phyloP scores from a whole-genome alignment of 2,797 vertebrate genomes.

The Rallus crepitans region DNA sequence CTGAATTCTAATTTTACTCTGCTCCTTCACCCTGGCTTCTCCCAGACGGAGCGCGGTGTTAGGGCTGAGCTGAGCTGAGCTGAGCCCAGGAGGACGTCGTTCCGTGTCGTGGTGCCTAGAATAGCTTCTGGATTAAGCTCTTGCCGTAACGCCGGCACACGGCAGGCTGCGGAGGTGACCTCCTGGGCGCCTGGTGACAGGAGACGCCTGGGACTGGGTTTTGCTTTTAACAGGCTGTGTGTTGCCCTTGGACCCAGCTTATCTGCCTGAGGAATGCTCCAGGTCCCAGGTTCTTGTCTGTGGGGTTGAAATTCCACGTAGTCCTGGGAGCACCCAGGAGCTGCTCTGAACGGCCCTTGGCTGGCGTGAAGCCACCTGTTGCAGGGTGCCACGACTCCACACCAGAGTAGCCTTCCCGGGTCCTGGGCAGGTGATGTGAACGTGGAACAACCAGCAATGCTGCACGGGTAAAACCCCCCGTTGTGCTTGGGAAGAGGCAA shows the following conservation, averaged over 20 bases:
- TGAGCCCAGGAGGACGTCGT: neutral
- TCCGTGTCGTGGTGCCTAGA: neutral
- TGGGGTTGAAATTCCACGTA: neutral
- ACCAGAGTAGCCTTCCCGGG: fast-evolving
- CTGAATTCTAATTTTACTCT: constrained; percentile 6
- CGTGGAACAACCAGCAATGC: neutral
- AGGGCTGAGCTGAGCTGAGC: neutral
- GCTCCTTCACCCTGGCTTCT: neutral
- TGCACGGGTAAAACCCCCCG: neutral
- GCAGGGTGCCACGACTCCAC: too few relatives aligned
- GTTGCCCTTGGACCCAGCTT: neutral
- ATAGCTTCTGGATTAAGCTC: neutral
- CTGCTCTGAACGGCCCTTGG: fast-evolving
- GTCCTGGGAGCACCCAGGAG: neutral
- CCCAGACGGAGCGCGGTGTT: fast-evolving
- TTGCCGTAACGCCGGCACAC: neutral
- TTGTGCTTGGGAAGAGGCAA: neutral
- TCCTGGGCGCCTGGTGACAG: fast-evolving
- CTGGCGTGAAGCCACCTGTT: too few relatives aligned
- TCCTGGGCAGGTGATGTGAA: neutral
- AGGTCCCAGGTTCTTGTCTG: neutral
- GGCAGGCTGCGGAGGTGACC: fast-evolving
- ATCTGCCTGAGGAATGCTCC: neutral
- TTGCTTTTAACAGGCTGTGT: neutral
- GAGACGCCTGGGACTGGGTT: neutral